These are phyloP conservation scores for Crypturellus tataupa DNA, from an alignment of 2,797 vertebrate species.

Conservation along the genomic window DNA sequence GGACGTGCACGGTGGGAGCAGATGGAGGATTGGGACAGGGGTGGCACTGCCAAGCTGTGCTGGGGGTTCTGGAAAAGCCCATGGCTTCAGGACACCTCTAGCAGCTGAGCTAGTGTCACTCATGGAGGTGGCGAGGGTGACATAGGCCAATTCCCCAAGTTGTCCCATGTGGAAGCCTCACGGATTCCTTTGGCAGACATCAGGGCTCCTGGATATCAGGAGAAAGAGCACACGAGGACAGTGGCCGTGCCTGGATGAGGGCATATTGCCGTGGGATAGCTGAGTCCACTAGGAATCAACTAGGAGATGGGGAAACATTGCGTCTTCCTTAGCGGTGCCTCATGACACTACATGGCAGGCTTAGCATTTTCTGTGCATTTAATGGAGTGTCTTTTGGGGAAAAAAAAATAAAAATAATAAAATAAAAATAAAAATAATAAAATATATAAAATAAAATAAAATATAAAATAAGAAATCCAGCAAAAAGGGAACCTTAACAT, in stretches of 20 bases:
- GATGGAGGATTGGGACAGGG: not conserved
- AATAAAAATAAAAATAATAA: too few relatives aligned
- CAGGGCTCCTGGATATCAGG: rapidly evolving
- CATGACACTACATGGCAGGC: too few relatives aligned
- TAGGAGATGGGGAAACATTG: not conserved
- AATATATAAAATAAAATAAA: not conserved
- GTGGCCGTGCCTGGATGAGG: not conserved
- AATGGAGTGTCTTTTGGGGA: not conserved
- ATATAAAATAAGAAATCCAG: not conserved
- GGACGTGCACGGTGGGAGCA: rapidly evolving
- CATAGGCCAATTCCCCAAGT: not conserved
- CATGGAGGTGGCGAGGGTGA: not conserved
- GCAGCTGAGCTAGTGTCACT: not conserved
- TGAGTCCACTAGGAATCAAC: not conserved
- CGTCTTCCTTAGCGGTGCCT: not conserved
- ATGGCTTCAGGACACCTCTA: not conserved
- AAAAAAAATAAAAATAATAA: not conserved
- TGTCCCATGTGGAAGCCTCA: not conserved
- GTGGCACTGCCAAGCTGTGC: rapidly evolving
- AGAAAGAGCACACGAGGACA: not conserved
- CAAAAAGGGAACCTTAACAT: too few relatives aligned
- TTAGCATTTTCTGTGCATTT: not conserved
- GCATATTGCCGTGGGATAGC: not conserved
- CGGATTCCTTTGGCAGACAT: not conserved
- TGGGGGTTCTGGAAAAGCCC: not conserved